phyloP scores from a whole-genome alignment of 1,140 invertebrate genomes.

The Psilanteris sp. region DNA sequence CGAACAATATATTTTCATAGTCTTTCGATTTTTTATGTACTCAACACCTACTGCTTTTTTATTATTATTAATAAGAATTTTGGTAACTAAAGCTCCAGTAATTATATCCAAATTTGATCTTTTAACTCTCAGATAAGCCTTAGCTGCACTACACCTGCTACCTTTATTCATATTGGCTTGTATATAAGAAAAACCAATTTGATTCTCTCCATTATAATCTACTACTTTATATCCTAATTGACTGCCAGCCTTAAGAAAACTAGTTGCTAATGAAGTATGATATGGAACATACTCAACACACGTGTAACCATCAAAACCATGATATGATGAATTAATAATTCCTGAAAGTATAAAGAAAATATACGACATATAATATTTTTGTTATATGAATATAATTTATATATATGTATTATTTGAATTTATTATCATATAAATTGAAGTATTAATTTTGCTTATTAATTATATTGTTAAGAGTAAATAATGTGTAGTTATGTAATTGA shows the following conservation, averaged over 20 bases:
- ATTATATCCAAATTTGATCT: slow-evolving; percentile 85
- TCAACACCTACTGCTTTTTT: slow-evolving; percentile 82
- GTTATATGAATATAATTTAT: too few species aligned
- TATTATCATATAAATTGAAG: too few species aligned
- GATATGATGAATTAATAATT: slow-evolving; percentile 76
- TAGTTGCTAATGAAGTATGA: slow-evolving; percentile 73
- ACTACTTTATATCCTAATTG: slow-evolving; percentile 79
- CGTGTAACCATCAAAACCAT: slow-evolving; percentile 76
- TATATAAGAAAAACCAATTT: slow-evolving; percentile 82
- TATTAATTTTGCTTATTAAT: too few species aligned
- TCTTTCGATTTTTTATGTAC: slow-evolving; percentile 79
- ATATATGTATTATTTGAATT: too few species aligned
- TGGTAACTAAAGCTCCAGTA: slow-evolving; percentile 83
- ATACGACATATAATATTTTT: too few species aligned
- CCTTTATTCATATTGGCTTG: slow-evolving; percentile 85
- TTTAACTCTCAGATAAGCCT: slow-evolving; percentile 82
- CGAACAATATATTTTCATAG: slow-evolving; percentile 75
- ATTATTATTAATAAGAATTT: slow-evolving; percentile 81
- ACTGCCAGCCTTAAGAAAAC: slow-evolving; percentile 82
- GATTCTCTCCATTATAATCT: slow-evolving; percentile 81
- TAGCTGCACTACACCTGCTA: slow-evolving; percentile 83
- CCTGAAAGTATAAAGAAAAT: slow-evolving; percentile 52
- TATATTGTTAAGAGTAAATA: too few species aligned
- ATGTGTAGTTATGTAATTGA: too few species aligned
- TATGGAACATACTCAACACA: slow-evolving; percentile 76